Conservation (phyloP, 37 sponge, comb jelly and placozoan species). For the Halisarca cf. caerulea region DNA sequence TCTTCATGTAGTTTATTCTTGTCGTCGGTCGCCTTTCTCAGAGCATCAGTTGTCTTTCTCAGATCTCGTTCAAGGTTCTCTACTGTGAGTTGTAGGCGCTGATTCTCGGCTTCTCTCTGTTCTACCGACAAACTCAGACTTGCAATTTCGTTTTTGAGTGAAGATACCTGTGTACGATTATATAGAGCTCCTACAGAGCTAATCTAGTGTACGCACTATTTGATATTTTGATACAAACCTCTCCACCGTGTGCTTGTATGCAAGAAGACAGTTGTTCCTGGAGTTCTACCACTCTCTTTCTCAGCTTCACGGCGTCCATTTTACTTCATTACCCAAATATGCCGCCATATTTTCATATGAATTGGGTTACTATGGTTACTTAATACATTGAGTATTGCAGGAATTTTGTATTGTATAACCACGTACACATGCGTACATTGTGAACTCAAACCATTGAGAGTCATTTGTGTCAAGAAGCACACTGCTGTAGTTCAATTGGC, state of each 20-base stretch:
- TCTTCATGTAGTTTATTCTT: slow-evolving; percentile 8
- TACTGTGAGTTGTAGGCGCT: not conserved
- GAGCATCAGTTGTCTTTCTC: no score
- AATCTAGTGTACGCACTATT: no score
- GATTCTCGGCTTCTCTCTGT: not conserved
- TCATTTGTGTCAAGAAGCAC: no score
- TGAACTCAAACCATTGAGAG: no score
- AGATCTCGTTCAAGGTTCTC: not conserved
- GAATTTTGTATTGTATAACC: not conserved
- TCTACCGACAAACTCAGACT: not conserved
- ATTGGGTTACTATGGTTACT: not conserved
- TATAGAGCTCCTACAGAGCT: no score
- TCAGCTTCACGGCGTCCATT: slow-evolving; percentile 11
- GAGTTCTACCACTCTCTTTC: slow-evolving; percentile 19
- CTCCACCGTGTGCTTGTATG: not conserved
- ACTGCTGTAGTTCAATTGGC: not conserved
- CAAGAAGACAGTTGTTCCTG: slow-evolving; percentile 17
- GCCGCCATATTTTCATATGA: slow-evolving; percentile 8
- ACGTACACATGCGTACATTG: no score
- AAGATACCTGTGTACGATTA: not conserved
- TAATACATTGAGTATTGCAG: not conserved
- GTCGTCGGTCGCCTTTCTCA: not conserved
- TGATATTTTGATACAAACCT: no score
- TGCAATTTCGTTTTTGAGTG: not conserved
- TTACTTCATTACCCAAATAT: not conserved